Evolutionary conservation across 2,888 invertebrate genomes (phyloP).

Genomic region (Lepidocyrtinus sp.): DNA sequence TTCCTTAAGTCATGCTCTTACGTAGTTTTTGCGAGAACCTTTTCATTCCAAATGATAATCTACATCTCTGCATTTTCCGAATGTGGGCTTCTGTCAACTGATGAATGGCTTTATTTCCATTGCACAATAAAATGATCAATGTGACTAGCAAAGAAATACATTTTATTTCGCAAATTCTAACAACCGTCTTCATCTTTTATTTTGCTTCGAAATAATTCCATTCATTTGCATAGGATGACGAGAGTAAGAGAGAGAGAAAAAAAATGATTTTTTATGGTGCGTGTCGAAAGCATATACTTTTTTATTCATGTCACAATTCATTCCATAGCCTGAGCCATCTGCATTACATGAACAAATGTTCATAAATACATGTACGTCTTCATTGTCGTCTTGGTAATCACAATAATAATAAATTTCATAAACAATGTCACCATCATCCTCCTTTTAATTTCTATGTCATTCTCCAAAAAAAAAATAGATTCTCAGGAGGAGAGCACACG

Average conservation of each 20-base stretch:
- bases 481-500: not conserved
- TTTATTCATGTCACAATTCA: too few relatives aligned
- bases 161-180: not conserved
- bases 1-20: not conserved
- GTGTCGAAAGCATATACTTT: conserved; percentile 9
- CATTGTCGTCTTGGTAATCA: too few relatives aligned
- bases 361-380: too few relatives aligned
- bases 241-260: not conserved
- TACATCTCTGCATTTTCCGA: not conserved
- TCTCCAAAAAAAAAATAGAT: not conserved
- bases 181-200: not conserved
- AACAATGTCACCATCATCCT: not conserved
- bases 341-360: too few relatives aligned
- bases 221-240: not conserved
- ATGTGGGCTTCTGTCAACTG: conserved; percentile 7
- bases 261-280: conserved; percentile 6
- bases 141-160: not conserved
- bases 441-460: not conserved
- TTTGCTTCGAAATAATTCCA: not conserved
- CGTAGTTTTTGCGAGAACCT: not conserved
- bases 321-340: too few relatives aligned
- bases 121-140: conserved; percentile 10
- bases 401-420: too few relatives aligned
- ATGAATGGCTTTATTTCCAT: not conserved
- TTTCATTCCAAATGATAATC: too few relatives aligned